A percentile compares a stretch with the other conserved stretches of the same genome.
Conservation (phyloP, 2,797 vertebrate genomes). For the Anniella stebbinsi region DNA sequence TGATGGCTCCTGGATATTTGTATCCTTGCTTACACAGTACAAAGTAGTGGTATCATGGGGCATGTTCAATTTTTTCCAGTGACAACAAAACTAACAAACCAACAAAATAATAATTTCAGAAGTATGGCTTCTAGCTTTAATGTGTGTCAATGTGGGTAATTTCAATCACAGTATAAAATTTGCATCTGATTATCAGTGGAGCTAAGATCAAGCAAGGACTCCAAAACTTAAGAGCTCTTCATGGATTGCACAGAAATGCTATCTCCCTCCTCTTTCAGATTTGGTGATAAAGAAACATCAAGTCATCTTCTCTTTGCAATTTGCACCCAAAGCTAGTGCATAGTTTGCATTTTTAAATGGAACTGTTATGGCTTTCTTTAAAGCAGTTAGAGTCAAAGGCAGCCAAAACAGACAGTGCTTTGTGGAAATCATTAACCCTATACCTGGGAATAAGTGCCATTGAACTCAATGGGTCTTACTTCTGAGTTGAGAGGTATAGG, state of each 20-base stretch:
- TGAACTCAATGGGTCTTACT: neutral
- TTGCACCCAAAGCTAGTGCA: neutral
- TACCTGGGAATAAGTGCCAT: neutral
- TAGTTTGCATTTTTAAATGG: neutral
- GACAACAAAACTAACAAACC: neutral
- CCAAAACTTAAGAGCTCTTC: neutral
- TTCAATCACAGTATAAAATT: neutral
- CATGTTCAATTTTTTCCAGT: neutral
- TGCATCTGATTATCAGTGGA: neutral
- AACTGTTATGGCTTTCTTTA: neutral
- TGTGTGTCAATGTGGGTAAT: neutral
- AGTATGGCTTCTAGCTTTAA: neutral
- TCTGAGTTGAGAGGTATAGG: neutral
- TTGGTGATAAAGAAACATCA: neutral
- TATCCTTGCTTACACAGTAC: neutral
- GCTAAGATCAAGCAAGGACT: neutral
- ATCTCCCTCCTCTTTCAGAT: neutral
- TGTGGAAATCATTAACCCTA: neutral
- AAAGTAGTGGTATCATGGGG: neutral
- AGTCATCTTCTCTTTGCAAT: neutral
- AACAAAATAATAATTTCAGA: neutral
- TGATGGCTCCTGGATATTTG: neutral
- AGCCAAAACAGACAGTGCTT: neutral
- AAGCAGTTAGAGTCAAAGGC: neutral
- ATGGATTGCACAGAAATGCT: neutral